Base-by-base conservation (phyloP, 2,888 invertebrate species). In the Heliconius sara region DNA sequence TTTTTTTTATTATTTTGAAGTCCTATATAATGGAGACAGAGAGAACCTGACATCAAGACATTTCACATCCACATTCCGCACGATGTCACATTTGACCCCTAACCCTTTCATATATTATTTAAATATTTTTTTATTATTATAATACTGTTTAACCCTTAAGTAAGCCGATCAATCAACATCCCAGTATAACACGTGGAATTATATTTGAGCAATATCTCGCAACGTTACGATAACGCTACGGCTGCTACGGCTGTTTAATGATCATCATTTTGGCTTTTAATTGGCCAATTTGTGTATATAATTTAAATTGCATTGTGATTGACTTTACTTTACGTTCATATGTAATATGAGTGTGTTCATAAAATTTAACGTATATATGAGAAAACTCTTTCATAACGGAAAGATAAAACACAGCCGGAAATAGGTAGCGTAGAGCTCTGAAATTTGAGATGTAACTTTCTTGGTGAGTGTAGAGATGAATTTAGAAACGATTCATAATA, bases 131-230 rank as follows among this genome's bases (percentile, higher is more conserved):
- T n/a, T 65, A 3, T 30, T 43, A 43, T 27, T 3, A 30, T 6
- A 7, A 39, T 34, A 43, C 47, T n/a, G 25, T 34, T 75, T 43
- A 66, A 43, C 73, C 81, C 78, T 82, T 81, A 78, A 78, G 25
- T 22, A 39, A 68, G 66, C 74, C 76, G 73, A 82, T 82, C 79
- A 82, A 82, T 82, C 82, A 78, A 82, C 81, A 79, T 82, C 81
- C 73, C 57, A 79, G 76, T 81, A 80, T 79, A 80, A 82, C 82
- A 79, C 79, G 82, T 81, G 81, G 57, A 78, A 80, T 82, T 79
- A 80, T 82, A 79, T 81, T 81, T 76, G 81, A 66, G 75, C 77
- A 83, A 80, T 71, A 82, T 82, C 80, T 77, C 76, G 83, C 82
- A 72, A 82, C 79, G 52, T 67, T 76, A 76, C 39, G 82, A 83